phyloP scores from a whole-genome alignment of 2,113 vertebrate genomes.

The Donacobius atricapilla region DNA sequence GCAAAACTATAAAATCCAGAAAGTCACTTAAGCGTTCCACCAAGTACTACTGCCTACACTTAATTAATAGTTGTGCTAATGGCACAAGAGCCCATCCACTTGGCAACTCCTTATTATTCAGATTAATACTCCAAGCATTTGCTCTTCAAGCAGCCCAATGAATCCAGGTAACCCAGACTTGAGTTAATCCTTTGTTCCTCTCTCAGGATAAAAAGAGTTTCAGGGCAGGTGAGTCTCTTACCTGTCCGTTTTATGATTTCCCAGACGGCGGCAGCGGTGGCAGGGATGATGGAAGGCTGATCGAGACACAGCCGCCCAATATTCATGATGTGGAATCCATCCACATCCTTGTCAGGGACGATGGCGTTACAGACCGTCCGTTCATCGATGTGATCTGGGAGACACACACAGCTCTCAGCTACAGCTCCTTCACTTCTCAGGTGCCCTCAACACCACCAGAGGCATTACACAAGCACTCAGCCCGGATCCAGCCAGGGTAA shows the following conservation, averaged over 20 bases:
- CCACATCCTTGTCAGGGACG: slow-evolving; percentile 89
- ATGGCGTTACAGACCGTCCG: slow-evolving; percentile 84
- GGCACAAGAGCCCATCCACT: neutral
- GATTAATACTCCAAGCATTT: neutral
- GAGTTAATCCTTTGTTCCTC: neutral
- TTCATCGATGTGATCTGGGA: slow-evolving; percentile 85
- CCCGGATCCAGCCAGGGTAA: neutral
- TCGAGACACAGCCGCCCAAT: slow-evolving; percentile 89
- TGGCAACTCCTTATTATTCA: neutral
- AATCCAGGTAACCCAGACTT: neutral
- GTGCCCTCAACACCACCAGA: neutral
- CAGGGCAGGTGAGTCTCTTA: slow-evolving; percentile 2
- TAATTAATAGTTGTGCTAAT: neutral
- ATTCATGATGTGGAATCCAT: slow-evolving; percentile 90
- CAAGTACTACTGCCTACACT: neutral
- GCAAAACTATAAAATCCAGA: neutral
- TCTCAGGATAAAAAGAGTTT: neutral
- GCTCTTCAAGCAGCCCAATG: neutral
- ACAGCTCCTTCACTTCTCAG: neutral
- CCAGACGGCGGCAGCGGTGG: slow-evolving; percentile 90
- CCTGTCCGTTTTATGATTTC: slow-evolving; percentile 88
- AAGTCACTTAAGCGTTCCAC: neutral
- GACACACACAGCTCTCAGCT: neutral
- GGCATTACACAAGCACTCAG: neutral
- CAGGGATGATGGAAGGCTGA: slow-evolving; percentile 86